Conservation (phyloP, 2,797 vertebrate genomes). For the Bradypodion pumilum region DNA sequence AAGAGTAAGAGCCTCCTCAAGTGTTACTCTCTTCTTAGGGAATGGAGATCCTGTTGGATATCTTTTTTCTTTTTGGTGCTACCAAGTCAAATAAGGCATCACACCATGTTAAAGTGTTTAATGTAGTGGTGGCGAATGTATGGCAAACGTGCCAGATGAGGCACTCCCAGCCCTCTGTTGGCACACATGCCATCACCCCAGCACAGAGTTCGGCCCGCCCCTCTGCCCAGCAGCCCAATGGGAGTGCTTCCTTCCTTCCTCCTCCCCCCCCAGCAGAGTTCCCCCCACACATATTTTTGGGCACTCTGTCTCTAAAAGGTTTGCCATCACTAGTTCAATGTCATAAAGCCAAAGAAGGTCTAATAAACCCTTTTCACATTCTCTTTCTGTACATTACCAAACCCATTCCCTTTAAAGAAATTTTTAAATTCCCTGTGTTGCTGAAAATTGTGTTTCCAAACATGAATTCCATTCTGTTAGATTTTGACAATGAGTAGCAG, state of each 20-base stretch:
- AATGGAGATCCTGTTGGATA: not conserved
- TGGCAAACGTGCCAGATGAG: too few relatives aligned
- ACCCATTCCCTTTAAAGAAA: not conserved
- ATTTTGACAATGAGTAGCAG: conserved; percentile 23
- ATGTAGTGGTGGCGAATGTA: too few relatives aligned
- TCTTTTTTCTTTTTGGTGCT: not conserved
- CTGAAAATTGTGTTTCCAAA: not conserved
- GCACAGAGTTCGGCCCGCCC: too few relatives aligned
- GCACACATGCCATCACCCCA: too few relatives aligned
- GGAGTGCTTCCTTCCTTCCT: too few relatives aligned
- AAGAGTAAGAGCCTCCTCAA: not conserved
- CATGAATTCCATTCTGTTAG: not conserved
- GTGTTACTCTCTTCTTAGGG: not conserved
- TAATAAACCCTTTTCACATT: not conserved
- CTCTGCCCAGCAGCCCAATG: too few relatives aligned
- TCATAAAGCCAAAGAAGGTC: not conserved
- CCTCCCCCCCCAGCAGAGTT: too few relatives aligned
- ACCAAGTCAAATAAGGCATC: not conserved
- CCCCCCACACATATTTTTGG: too few relatives aligned
- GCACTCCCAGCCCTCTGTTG: too few relatives aligned
- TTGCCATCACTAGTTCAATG: too few relatives aligned
- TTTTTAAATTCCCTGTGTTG: not conserved
- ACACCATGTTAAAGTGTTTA: not conserved
- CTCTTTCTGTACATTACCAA: not conserved
- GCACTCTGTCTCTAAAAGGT: too few relatives aligned